Evolutionary conservation across 2,888 invertebrate genomes (phyloP), one percentile per base, ranked within the genome.

Genomic region (Atrina japonica): DNA sequence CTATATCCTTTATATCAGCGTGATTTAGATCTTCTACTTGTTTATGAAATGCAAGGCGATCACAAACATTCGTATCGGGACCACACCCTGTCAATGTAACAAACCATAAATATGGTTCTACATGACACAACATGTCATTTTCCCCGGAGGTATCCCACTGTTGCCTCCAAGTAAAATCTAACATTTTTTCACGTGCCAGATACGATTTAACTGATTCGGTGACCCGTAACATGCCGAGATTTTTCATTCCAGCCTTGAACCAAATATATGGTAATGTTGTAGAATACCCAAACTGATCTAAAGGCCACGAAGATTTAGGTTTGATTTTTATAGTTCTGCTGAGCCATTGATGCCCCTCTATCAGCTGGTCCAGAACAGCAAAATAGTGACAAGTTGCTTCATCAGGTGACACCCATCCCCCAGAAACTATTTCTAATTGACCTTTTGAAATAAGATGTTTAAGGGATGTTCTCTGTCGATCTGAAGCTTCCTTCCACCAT

Each of bases 21-120:
- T 25, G 27, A 29, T 40, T 49, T 30, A 59, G 43, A 3, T 47
- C 47, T 30, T 25, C 53, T 29, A 43, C 29, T 14, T 45, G 21
- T 52, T 18, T 43, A 2, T 18, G 53, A 89, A 99, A 99, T 91
- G 99, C 99, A 90, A 98, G 99, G 89, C 98, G 98, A 88, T 98
- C 98, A 89, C 98, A 98, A 29, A 95, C 92, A 91, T 94, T 94
- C 0, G 97, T 97, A 91, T 99, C 97, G 0, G 99, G 99, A 0
- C 99, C 99, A 88, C 99, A 99, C 0, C 98, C 97, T 88, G 99
- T 98, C 0, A 98, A 98, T 11, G 98, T 93, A 88, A 98, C 98
- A 84, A 99, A 99, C 1, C 96, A 97, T 91, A 98, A 98, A 91
- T 98, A 99, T 0, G 99, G 99, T 96, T 98, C 98, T 94, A 98